phyloP scores from a whole-genome alignment of 2,797 vertebrate genomes.

The Gadopsis bispinosus region DNA sequence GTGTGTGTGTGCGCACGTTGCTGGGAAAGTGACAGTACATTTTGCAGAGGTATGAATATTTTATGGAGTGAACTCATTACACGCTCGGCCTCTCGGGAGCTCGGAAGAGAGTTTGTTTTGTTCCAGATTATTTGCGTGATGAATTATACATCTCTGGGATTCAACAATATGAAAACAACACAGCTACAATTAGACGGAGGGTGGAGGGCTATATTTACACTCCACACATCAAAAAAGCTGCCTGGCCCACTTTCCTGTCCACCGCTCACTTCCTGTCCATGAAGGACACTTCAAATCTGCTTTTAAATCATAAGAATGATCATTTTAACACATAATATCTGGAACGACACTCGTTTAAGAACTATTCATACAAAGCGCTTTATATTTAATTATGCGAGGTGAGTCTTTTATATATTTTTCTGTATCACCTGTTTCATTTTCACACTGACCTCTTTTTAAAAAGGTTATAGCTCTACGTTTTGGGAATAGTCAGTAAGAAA shows the following conservation, averaged over 20 bases:
- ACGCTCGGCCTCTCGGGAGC: conserved; percentile 67
- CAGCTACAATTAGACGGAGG: conserved; percentile 61
- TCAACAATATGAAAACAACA: conserved; percentile 74
- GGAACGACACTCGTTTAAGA: neutral
- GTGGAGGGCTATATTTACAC: conserved; percentile 70
- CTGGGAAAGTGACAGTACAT: conserved; percentile 56
- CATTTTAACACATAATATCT: neutral
- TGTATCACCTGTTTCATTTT: too few species aligned
- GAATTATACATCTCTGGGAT: conserved; percentile 77
- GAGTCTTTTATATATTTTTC: too few species aligned
- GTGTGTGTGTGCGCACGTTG: conserved; percentile 26
- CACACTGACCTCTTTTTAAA: too few species aligned
- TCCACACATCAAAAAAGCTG: conserved; percentile 53
- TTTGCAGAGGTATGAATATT: conserved; percentile 77
- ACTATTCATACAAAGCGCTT: neutral
- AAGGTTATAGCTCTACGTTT: too few species aligned
- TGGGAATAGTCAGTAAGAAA: too few species aligned
- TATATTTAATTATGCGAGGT: neutral
- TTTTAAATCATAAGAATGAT: conserved; percentile 2
- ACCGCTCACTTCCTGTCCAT: conserved; percentile 30
- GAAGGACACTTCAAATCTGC: conserved; percentile 20
- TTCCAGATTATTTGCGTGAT: conserved; percentile 79
- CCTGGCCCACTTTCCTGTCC: conserved; percentile 65
- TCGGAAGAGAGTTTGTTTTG: conserved; percentile 72
- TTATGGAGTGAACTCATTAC: conserved; percentile 76